Base-by-base conservation (phyloP, 2,797 vertebrate genomes). In the Pampus argenteus region DNA sequence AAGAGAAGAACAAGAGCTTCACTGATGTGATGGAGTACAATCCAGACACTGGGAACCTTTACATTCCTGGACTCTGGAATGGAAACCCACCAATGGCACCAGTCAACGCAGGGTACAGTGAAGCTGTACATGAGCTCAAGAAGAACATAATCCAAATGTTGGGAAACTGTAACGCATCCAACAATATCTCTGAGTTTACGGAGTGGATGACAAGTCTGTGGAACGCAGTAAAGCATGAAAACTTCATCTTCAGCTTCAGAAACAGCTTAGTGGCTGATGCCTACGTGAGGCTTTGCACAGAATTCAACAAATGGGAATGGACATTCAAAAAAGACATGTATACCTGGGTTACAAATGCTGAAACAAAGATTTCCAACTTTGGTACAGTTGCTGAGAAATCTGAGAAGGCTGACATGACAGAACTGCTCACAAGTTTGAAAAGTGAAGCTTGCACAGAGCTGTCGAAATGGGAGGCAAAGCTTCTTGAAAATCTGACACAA, bases 1-100 rank as follows among this genome's bases (percentile, higher is more conserved):
- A 85, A 56, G 84, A 85, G 2, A 17, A 44, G 1, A 83, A 86
- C 69, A 86, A 64, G 45, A 84, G 28, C 49, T 94, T 93, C 66
- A 92, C 83, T 59, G 92, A 92, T 82, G 87, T 93, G 58, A 90
- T 94, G 82, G 79, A 90, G 11, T 93, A 93, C 55, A 65, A 66
- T 56, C 77, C 87, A 63, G 92, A 95, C 60, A 95, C 83, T 26
- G 91, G 93, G 2, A 91, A 93, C 49, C 94, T 92, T 85, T 95
- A 95, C 67, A 92, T 96, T 61, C 95, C 95, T 45, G 92, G 93
- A 56, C 88, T 96, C 10, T 96, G 95, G 95, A 93, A 94, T 4
- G 95, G 95, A 18, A 93, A 82, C 13, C 95, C 95, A 31, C 94
- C 95, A 48, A 96, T 95, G 95, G 95, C 95, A 3, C 80, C 94